Base-by-base conservation (phyloP, 2,797 vertebrate species). In the Acipenser ruthenus region DNA sequence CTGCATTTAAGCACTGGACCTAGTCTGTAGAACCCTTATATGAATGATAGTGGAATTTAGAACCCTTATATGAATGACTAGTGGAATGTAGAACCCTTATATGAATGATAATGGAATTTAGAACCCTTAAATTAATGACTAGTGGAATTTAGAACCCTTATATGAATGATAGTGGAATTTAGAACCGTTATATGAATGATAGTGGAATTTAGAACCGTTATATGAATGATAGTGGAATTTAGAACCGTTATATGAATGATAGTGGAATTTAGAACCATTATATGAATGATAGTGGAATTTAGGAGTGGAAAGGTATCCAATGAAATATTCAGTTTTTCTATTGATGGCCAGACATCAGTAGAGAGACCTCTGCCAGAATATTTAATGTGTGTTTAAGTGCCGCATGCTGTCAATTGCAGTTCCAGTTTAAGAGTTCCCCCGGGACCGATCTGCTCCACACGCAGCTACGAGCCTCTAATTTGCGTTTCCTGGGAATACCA, bases 321-420 rank as follows among this genome's bases (percentile, higher is more conserved):
- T 55, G 10, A 65, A 62, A 72, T 70, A 63, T 73, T 72, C 71
- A 70, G 74, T 75, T 71, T 52, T 71, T 69, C 58, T 50, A 69
- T 67, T 53, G 67, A 66, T 58, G 63, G 65, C 48, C 23, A 67
- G 56, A 50, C 56, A 68, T 49, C 49, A 60, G 65, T 37, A 55
- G 63, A 23, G 64, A 59, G 6, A 53, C 64, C 64, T 64, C 62
- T 61, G 62, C 63, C 68, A 68, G 69, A 67, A 47, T 71, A 68
- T 77, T 75, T 79, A 77, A 79, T 74, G 75, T 75, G 75, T 69
- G 67, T 72, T 70, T 67, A 52, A 73, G 72, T 71, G 77, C 75
- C 74, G 74, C 74, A 75, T 79, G 71, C 77, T 79, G 75, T 73
- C 74, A 73, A 73, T 79, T 79, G 72, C 67, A 72, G 77, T 74